Evolutionary conservation across 1,140 invertebrate genomes (phyloP).

Genomic region (Platyura marginata): DNA sequence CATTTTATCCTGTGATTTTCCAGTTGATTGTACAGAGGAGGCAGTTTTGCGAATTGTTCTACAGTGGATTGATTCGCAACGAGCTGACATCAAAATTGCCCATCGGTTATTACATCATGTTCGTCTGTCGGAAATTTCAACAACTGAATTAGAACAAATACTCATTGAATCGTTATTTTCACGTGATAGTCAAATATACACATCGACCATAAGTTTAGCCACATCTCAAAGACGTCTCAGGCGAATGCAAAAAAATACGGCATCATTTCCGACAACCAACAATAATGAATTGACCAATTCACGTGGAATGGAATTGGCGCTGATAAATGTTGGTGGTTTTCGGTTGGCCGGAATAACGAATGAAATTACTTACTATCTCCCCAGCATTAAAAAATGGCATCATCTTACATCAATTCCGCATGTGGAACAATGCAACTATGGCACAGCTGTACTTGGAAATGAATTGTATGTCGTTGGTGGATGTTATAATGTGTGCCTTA

Average conservation of each 20-base stretch:
- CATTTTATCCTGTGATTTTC: slow-evolving; percentile 44
- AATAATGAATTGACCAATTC: slow-evolving; percentile 26
- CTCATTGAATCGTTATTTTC: neutral
- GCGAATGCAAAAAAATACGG: neutral
- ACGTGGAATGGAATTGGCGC: slow-evolving; percentile 46
- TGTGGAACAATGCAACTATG: slow-evolving; percentile 59
- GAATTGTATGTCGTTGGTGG: slow-evolving; percentile 55
- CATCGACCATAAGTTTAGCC: neutral
- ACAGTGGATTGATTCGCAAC: slow-evolving; percentile 27
- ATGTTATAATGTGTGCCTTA: slow-evolving; percentile 52
- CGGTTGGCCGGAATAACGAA: slow-evolving; percentile 50
- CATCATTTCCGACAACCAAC: slow-evolving; percentile 4
- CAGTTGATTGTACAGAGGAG: slow-evolving; percentile 46
- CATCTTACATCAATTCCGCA: slow-evolving; percentile 51
- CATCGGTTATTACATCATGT: slow-evolving; percentile 5
- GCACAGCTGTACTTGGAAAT: slow-evolving; percentile 48
- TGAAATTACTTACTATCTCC: slow-evolving; percentile 46
- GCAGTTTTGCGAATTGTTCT: slow-evolving; percentile 37
- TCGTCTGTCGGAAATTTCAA: slow-evolving; percentile 7
- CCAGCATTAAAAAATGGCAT: slow-evolving; percentile 38
- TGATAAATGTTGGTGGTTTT: slow-evolving; percentile 53
- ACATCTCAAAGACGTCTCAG: neutral
- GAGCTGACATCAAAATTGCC: slow-evolving; percentile 3
- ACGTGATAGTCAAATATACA: neutral
- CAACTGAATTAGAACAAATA: slow-evolving; percentile 2